phyloP scores from a whole-genome alignment of 2,113 vertebrate species.

The Falcunculus frontatus region DNA sequence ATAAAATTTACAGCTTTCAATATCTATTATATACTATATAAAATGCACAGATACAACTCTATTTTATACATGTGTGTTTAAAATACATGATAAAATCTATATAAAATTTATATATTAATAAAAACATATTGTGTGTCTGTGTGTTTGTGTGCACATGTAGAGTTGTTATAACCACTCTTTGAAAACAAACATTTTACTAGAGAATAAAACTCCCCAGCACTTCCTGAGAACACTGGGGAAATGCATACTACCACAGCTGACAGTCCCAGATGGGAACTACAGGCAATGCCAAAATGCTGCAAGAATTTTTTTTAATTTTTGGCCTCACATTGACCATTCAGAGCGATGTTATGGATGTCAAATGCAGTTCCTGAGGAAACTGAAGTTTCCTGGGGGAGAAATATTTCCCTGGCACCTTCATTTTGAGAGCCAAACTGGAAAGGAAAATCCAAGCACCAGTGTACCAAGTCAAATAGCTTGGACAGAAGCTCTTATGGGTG shows the following conservation, averaged over 20 bases:
- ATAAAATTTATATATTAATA: neutral
- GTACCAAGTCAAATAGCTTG: neutral
- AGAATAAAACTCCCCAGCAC: neutral
- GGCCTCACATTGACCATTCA: neutral
- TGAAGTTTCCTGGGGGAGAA: neutral
- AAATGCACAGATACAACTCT: neutral
- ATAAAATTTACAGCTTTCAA: neutral
- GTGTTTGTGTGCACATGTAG: neutral
- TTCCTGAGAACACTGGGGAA: neutral
- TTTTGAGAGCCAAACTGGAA: neutral
- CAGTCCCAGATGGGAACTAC: neutral
- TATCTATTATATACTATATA: neutral
- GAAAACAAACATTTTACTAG: neutral
- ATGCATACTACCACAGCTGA: neutral
- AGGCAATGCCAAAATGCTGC: neutral
- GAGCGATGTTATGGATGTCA: neutral
- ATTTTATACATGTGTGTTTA: neutral
- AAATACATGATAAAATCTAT: neutral
- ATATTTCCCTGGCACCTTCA: neutral
- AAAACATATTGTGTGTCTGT: neutral
- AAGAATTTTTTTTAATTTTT: neutral
- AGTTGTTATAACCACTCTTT: neutral
- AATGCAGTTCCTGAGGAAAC: neutral
- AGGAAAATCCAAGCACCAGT: neutral
- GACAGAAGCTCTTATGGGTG: neutral